Percentiles rank a stretch among this genome's conserved stretches.
Conservation (phyloP, 2,797 vertebrate genomes). For the Tapirus indicus region DNA sequence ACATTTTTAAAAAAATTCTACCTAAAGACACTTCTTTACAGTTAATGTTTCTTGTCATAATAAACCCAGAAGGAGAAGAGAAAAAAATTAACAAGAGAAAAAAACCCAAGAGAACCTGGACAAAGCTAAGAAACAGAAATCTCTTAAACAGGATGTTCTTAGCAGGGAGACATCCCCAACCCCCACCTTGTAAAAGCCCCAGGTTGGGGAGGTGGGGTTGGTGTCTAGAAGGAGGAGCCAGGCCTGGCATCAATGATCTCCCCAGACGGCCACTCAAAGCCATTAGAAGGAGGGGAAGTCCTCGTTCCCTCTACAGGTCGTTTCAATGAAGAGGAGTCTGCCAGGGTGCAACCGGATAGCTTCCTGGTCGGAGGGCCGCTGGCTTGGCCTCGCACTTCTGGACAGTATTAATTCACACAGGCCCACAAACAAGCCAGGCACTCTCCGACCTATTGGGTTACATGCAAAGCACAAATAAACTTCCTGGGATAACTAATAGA, state of each 20-base stretch:
- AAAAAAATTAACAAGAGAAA: background rate
- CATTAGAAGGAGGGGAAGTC: constrained; percentile 83
- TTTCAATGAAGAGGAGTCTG: constrained; percentile 84
- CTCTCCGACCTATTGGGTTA: constrained; percentile 85
- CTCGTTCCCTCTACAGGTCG: constrained; percentile 79
- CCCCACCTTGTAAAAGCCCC: background rate
- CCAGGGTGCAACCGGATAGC: constrained; percentile 85
- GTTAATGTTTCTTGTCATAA: background rate
- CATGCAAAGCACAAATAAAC: constrained; percentile 84
- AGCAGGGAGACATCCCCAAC: too few species aligned
- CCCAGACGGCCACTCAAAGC: constrained; percentile 79
- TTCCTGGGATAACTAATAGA: constrained; percentile 89
- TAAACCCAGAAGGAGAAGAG: background rate
- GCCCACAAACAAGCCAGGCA: constrained; percentile 80
- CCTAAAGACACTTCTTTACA: background rate
- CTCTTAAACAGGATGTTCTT: background rate
- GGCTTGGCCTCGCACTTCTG: constrained; percentile 86
- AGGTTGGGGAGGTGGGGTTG: background rate
- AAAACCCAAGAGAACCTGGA: background rate
- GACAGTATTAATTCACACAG: constrained; percentile 87
- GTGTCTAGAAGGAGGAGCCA: background rate
- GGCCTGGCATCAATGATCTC: constrained; percentile 70
- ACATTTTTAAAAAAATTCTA: background rate
- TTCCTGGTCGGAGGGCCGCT: constrained; percentile 81
- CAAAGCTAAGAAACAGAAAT: background rate